A percentile compares a stretch with the other conserved stretches of the same genome.
Evolutionary conservation across 2,113 vertebrate genomes (phyloP).

Genomic region (Gymnorhina tibicen): DNA sequence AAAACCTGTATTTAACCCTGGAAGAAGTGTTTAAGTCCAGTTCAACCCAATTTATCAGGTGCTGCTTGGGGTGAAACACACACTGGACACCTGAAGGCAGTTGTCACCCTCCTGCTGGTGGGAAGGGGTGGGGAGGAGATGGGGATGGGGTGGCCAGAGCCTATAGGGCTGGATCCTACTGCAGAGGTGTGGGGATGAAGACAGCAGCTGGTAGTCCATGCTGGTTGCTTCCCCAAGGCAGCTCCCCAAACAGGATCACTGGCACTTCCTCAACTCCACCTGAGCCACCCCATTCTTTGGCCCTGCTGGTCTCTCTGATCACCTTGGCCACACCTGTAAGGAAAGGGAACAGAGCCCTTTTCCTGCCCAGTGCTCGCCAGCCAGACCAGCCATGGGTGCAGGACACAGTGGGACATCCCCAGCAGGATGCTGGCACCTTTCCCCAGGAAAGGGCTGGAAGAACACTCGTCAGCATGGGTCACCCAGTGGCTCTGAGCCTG

Average conservation of each 20-base stretch:
- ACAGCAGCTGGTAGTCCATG: neutral
- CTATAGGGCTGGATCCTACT: neutral
- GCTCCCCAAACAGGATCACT: neutral
- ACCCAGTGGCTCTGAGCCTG: neutral
- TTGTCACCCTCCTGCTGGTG: neutral
- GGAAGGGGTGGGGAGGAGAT: neutral
- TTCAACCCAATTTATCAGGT: neutral
- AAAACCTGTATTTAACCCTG: neutral
- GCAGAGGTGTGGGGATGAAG: neutral
- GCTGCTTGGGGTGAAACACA: neutral
- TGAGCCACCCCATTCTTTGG: neutral
- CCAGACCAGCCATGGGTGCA: neutral
- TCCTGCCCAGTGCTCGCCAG: neutral
- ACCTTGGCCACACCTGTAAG: neutral
- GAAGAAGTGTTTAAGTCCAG: neutral
- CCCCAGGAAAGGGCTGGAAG: neutral
- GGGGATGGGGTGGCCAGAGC: neutral
- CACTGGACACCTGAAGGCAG: neutral
- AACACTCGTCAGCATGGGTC: neutral
- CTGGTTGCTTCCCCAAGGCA: neutral
- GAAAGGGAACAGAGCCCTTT: neutral
- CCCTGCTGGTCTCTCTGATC: neutral
- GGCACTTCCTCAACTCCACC: neutral
- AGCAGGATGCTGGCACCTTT: neutral
- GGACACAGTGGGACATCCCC: fast-evolving